phyloP scores from a whole-genome alignment of 2,113 vertebrate species.

The Carassius gibelio region DNA sequence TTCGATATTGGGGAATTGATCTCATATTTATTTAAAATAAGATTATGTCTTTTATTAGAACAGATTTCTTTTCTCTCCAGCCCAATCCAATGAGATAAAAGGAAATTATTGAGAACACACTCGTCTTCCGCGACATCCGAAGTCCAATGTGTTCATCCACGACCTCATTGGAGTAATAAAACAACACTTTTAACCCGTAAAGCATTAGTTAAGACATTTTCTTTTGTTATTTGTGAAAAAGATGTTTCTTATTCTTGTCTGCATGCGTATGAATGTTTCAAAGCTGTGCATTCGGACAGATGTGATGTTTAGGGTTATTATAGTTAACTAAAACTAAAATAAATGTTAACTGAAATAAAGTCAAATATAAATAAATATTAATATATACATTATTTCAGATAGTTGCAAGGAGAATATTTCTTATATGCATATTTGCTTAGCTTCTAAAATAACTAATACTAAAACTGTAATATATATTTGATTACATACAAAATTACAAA shows the following conservation, averaged over 20 bases:
- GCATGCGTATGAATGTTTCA: neutral
- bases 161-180: neutral
- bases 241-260: neutral
- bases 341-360: neutral
- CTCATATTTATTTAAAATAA: constrained; percentile 35
- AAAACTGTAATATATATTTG: too few relatives aligned
- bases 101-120: neutral
- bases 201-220: neutral
- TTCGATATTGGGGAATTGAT: constrained; percentile 26
- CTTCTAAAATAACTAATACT: neutral
- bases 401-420: neutral
- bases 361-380: neutral
- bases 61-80: constrained; percentile 12
- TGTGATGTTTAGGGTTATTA: neutral
- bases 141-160: neutral
- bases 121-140: neutral
- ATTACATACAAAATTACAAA: too few relatives aligned
- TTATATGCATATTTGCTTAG: neutral
- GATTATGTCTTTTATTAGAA: constrained; percentile 40
- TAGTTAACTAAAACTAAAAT: neutral
- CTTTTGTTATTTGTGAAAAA: neutral
- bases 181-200: neutral
- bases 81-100: constrained; percentile 8
- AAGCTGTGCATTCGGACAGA: neutral
- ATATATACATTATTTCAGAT: neutral